Base-by-base conservation (phyloP, 2,113 vertebrate genomes). In the Eurypyga helias region DNA sequence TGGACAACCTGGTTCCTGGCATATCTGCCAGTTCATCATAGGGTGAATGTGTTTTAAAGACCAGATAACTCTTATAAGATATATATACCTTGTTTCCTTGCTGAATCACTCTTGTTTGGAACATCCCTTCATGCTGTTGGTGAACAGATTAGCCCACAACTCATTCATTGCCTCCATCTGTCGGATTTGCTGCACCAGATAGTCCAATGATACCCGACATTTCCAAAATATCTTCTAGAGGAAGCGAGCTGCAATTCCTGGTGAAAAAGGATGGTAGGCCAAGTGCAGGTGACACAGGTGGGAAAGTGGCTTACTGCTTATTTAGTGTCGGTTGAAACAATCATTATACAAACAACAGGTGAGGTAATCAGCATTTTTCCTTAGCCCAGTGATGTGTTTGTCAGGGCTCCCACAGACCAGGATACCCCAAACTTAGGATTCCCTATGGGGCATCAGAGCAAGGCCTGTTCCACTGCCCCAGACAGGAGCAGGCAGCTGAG, bases 181-280 rank as follows among this genome's bases (percentile, higher is more conserved):
- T 65, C 17, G 11, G 76, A 60, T 95, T 71, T 93, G 85, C 48
- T 55, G 46, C 17, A 83, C 57, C 46, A 48, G 69, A 60, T 90
- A 65, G 79, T 34, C 96, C 95, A 92, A 93, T 77, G 83, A 94
- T 80, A 93, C 48, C 31, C 1, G 29, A 36, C 25, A 48, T 54
- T 93, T 97, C 79, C 90, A 82, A 85, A 83, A 81, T 93, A 93
- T 89, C 85, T 89, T 95, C 48, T 85, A 89, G 34, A 67, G 51
- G 48, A 97, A 70, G 86, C 4, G 10, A 96, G 80, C 49, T 64
- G 9, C 43, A 88, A 36, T 79, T 87, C 96, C 67, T 72, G 60
- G 15, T 61, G 46, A 85, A 79, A 95, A 87, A 52, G 19, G 60
- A 77, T 16, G 29, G 20, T 6, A 83, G 54, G 29, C 7, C 36